These are phyloP conservation scores for Calliopum simillimum DNA, from an alignment of 2,888 invertebrate genomes.

Conservation along the genomic window DNA sequence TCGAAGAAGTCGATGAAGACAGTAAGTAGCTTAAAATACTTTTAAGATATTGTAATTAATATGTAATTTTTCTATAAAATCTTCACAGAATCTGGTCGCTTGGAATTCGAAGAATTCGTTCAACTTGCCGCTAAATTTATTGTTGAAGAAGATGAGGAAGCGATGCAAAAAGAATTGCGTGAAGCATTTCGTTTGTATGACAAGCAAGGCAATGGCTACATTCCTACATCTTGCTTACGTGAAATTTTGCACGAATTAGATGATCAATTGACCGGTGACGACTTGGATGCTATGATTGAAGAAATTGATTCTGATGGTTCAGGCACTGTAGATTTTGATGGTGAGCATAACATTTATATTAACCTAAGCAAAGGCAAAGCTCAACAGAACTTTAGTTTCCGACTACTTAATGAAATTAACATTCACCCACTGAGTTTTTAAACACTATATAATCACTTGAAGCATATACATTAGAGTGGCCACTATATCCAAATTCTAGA, in stretches of 20 bases:
- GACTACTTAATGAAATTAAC: too few species aligned
- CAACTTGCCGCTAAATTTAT: constrained; percentile 97
- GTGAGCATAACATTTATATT: constrained; percentile 70
- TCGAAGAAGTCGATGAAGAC: constrained; percentile 98
- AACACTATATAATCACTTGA: too few species aligned
- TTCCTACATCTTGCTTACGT: constrained; percentile 90
- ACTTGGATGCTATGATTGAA: constrained; percentile 96
- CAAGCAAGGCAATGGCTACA: constrained; percentile 97
- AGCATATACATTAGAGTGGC: too few species aligned
- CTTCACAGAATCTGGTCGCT: constrained; percentile 88
- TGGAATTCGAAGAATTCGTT: constrained; percentile 97
- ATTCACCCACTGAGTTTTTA: too few species aligned
- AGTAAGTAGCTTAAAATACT: constrained; percentile 72
- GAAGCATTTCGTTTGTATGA: constrained; percentile 99
- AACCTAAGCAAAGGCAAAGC: too few species aligned
- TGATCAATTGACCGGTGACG: constrained; percentile 93
- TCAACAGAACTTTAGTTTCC: too few species aligned
- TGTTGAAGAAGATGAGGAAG: constrained; percentile 97
- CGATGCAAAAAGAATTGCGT: constrained; percentile 96
- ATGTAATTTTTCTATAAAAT: not conserved
- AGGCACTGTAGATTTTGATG: constrained; percentile 99
- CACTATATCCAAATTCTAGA: too few species aligned
- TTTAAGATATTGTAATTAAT: not conserved
- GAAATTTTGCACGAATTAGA: constrained; percentile 96
- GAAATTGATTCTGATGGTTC: constrained; percentile 99